phyloP scores from a whole-genome alignment of 2,797 vertebrate species.

The Eospalax fontanierii region DNA sequence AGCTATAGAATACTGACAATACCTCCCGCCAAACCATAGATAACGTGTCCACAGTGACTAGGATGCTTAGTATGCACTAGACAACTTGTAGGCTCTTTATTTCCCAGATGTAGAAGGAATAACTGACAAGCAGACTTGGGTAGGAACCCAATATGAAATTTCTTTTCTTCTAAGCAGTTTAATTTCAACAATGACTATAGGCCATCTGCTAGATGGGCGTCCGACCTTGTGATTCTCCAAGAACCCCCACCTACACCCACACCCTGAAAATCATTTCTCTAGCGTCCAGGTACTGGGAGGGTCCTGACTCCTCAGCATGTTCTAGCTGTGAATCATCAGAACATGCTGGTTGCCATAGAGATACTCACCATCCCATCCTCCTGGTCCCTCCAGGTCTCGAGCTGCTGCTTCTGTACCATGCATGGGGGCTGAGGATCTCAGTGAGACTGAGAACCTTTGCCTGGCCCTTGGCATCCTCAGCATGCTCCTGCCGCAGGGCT shows the following conservation, averaged over 20 bases:
- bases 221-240: not conserved
- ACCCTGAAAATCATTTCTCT: not conserved
- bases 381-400: constrained; percentile 52
- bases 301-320: not conserved
- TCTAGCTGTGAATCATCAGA: constrained; percentile 55
- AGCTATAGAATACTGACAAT: not conserved
- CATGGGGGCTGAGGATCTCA: not conserved
- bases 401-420: not conserved
- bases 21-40: not conserved
- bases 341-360: constrained; percentile 78
- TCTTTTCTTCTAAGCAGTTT: constrained; percentile 36
- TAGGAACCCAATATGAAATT: not conserved
- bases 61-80: not conserved
- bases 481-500: not conserved
- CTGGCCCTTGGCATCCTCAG: not conserved
- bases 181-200: not conserved
- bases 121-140: not conserved
- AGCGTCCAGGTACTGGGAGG: not conserved
- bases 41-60: not conserved
- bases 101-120: not conserved
- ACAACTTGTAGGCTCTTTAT: not conserved
- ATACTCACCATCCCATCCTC: constrained; percentile 53
- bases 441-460: not conserved
- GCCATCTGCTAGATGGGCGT: not conserved
- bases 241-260: too few species aligned